Base-by-base conservation (phyloP, 2,888 invertebrate genomes). In the Cyclophora punctaria region DNA sequence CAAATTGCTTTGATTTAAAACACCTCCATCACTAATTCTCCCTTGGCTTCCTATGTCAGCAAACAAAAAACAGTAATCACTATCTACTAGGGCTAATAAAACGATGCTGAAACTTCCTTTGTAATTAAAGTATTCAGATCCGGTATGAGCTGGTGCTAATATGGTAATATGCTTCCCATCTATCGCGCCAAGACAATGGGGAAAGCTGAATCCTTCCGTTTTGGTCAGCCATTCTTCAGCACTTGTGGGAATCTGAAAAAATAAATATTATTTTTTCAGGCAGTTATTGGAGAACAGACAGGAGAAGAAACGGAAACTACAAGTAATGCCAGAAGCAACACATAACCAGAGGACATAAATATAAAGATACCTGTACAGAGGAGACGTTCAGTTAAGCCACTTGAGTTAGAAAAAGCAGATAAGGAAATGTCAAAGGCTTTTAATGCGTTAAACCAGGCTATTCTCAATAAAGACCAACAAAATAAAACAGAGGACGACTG, bases 401-500 rank as follows among this genome's bases (percentile, higher is more conserved):
- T 49, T 51, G 53, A 51, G 53, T 48, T 50, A 49, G 45, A 51
- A 51, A 53, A 51, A 51, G 53, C 53, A 49, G 51, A 51, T 45
- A 51, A 53, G 47, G 50, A 53, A 50, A 51, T 51, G 53, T 48
- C 49, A 51, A 48, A 51, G 46, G 53, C 53, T 53, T 53, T 53
- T 49, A 56, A 56, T 51, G 49, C 53, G 48, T 51, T 56, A 51
- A 56, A 53, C 51, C 51, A 51, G 51, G 53, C 49, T 48, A 49
- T 56, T 44, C 49, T 53, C 49, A 53, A 53, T 51, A 53, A 49
- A 53, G 49, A 49, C 53, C 53, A 51, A 51, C 56, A 53, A 53
- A 55, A 52, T 51, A 56, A 56, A 56, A 51, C 37, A 53, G 52
- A 57, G 48, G 53, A 55, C 47, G 53, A 53, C 51, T 57, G 57